Base-by-base conservation (phyloP, 2,888 invertebrate genomes). In the Acrobasis consociella region DNA sequence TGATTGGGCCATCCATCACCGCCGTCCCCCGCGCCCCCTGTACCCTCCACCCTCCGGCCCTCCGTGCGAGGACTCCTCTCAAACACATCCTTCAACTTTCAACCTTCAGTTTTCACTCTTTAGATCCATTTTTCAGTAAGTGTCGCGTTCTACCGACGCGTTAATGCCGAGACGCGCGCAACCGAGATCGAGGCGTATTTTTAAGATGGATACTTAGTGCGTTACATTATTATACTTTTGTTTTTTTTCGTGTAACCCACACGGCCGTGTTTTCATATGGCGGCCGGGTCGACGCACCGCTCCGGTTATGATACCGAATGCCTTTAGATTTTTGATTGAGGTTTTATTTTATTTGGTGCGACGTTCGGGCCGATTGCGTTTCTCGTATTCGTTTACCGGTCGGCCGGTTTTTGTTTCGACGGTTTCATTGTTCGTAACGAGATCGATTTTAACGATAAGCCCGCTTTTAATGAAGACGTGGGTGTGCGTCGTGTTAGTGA, bases 1-100 rank as follows among this genome's bases (percentile, higher is more conserved):
- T 73, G 75, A 71, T 67, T 91, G 88, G 93, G 91, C 93, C 93
- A 94, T 93, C 93, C 93, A 93, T 93, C 93, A 91, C 82, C 82
- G 81, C 82, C 75, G 75, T 79, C 74, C 77, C 70, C 81, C 83
- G 89, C 86, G 83, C 85, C 87, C 80, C 85, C 85, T 85, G 75
- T 81, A 70, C 76, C 74, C 85, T 82, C 82, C 77, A 80, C 76
- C 75, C 77, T 72, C 73, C 76, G 76, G 73, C 74, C 72, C 62
- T 62, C 62, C 51, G 60, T 39, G 55, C 55, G 55, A 55, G 55
- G 62, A 62, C 75, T 73, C 73, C 72, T 75, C 68, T 63, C 72
- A 67, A 64, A 69, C 64, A 66, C 65, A 66, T 65, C 67, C 65
- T 69, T 75, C 80, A 69, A 80, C 83, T 80, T 72, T 82, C 68